A percentile compares a stretch with the other conserved stretches of the same genome.
Evolutionary conservation across 2,888 invertebrate species (phyloP).

Genomic region (Microplitis manilae): DNA sequence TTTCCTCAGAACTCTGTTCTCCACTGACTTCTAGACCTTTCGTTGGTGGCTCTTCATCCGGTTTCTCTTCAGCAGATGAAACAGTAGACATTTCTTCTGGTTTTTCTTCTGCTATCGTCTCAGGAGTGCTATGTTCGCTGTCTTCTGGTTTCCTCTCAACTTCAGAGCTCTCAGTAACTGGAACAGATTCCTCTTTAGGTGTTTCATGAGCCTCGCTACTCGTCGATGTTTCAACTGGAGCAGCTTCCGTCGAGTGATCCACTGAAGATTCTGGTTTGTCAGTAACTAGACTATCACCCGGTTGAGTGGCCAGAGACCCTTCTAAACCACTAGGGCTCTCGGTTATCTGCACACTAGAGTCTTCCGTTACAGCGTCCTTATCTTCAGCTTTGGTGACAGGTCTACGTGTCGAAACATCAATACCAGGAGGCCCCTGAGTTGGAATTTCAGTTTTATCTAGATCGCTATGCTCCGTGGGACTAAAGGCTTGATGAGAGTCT

Average conservation of each 20-base stretch:
- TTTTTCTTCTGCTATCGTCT: neutral
- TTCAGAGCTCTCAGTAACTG: neutral
- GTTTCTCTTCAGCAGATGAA: slow-evolving; percentile 38
- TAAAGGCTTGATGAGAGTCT: slow-evolving; percentile 31
- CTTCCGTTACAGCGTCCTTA: slow-evolving; percentile 54
- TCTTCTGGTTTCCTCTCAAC: slow-evolving; percentile 9
- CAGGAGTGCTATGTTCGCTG: slow-evolving; percentile 22
- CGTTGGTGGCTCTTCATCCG: slow-evolving; percentile 54
- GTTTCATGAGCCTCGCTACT: neutral
- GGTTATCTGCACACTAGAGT: slow-evolving; percentile 49
- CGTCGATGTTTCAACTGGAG: slow-evolving; percentile 4
- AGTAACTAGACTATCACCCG: slow-evolving; percentile 54
- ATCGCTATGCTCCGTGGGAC: slow-evolving; percentile 33
- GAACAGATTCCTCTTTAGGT: too few relatives aligned
- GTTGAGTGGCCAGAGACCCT: slow-evolving; percentile 1
- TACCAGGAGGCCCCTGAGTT: slow-evolving; percentile 58
- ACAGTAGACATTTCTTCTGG: slow-evolving; percentile 27
- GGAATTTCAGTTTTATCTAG: slow-evolving; percentile 48
- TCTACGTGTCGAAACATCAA: slow-evolving; percentile 57
- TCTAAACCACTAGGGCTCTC: slow-evolving; percentile 51
- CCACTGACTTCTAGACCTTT: slow-evolving; percentile 53
- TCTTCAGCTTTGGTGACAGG: slow-evolving; percentile 65
- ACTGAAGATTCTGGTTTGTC: slow-evolving; percentile 49
- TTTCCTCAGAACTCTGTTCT: slow-evolving; percentile 53
- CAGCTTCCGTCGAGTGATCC: too few relatives aligned